phyloP scores from a whole-genome alignment of 2,113 vertebrate species.

The Coturnix japonica region DNA sequence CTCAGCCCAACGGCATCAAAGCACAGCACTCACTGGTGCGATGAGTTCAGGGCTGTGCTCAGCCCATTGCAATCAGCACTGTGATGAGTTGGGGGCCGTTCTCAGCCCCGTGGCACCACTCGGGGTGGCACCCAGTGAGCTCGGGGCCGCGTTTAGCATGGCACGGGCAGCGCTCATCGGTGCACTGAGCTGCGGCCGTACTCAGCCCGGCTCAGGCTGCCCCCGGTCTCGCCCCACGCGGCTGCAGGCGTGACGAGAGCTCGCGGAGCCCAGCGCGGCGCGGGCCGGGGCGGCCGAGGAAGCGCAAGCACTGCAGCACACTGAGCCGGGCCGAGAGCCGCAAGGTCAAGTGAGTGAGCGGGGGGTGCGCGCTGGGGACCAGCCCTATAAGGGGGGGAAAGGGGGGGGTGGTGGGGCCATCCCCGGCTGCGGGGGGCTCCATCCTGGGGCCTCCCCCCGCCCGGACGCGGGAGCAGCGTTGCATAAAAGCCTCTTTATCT shows the following conservation, averaged over 20 bases:
- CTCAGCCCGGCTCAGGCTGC: neutral
- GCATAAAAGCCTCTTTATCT: conserved; percentile 69
- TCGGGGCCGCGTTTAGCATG: no score
- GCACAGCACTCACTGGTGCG: fast-evolving
- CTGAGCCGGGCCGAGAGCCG: conserved; percentile 79
- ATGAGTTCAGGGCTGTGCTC: neutral
- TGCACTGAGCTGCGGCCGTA: neutral
- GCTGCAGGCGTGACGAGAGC: conserved; percentile 90
- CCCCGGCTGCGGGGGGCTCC: neutral
- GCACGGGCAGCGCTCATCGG: no score
- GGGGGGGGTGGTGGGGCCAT: no score
- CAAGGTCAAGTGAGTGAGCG: conserved; percentile 89
- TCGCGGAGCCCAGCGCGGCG: conserved; percentile 91
- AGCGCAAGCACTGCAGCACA: conserved; percentile 83
- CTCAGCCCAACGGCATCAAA: no score
- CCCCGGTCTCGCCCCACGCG: neutral
- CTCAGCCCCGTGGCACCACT: no score
- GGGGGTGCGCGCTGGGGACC: neutral
- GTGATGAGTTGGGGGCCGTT: no score
- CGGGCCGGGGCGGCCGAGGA: conserved; percentile 92
- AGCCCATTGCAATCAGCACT: no score
- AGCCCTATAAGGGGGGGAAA: neutral
- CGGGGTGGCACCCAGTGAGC: no score
- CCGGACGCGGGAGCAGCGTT: conserved; percentile 31
- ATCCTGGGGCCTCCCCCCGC: neutral